Evolutionary conservation across 2,888 invertebrate species (phyloP).

Genomic region (Acleris sparsana): DNA sequence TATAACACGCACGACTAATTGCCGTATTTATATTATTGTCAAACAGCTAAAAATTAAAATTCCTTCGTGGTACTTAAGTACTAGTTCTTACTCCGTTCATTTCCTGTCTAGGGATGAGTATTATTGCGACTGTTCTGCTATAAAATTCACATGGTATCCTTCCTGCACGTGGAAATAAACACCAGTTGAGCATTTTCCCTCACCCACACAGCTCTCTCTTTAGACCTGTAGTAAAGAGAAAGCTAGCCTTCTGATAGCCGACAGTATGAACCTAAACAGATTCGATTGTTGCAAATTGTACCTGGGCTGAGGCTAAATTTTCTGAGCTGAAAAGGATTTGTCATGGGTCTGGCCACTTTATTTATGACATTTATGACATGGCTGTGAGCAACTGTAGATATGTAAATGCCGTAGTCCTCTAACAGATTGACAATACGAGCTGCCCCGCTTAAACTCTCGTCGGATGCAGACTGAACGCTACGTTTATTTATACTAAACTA

Average conservation of each 20-base stretch:
- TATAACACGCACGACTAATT: too few relatives aligned
- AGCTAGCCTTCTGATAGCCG: slow-evolving; percentile 13
- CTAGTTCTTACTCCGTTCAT: too few relatives aligned
- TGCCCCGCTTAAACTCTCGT: background rate
- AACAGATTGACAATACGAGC: slow-evolving; percentile 16
- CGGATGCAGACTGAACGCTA: background rate
- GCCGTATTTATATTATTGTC: too few relatives aligned
- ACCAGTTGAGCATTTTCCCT: slow-evolving; percentile 12
- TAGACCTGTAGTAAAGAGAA: slow-evolving; percentile 26
- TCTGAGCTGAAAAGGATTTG: slow-evolving; percentile 10
- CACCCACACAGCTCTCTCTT: slow-evolving; percentile 2
- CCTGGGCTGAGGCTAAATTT: too few relatives aligned
- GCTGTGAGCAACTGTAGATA: slow-evolving; percentile 34
- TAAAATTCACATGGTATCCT: background rate
- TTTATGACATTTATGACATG: slow-evolving; percentile 26
- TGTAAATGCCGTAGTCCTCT: slow-evolving; percentile 15
- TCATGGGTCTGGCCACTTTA: slow-evolving; percentile 19
- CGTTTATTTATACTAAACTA: background rate
- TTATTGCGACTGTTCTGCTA: slow-evolving; percentile 4
- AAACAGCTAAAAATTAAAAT: too few relatives aligned
- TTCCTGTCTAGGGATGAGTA: too few relatives aligned
- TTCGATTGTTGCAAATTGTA: background rate
- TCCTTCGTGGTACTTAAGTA: too few relatives aligned
- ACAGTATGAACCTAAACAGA: background rate
- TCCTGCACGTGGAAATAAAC: background rate